Conservation (phyloP, 2,888 invertebrate genomes). For the Meganola albula region DNA sequence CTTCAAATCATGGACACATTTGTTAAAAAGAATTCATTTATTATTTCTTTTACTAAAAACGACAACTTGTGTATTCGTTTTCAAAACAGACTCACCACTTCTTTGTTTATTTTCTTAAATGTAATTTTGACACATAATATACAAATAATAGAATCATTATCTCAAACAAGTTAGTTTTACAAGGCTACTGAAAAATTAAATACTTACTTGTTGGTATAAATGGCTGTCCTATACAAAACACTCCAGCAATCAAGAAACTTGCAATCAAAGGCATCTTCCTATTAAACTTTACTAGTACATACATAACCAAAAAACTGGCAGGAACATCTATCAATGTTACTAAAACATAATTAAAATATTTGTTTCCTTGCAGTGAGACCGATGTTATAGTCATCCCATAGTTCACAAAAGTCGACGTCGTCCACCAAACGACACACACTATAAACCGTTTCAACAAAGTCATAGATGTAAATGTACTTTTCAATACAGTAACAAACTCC, state of each 20-base stretch:
- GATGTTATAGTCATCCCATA: constrained; percentile 87
- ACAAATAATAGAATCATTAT: too few relatives aligned
- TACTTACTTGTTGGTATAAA: constrained; percentile 75
- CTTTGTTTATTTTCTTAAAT: too few relatives aligned
- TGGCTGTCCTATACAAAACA: constrained; percentile 78
- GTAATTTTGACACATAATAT: too few relatives aligned
- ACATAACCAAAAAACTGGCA: constrained; percentile 72
- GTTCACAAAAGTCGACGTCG: constrained; percentile 85
- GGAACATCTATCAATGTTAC: constrained; percentile 77
- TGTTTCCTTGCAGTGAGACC: constrained; percentile 84
- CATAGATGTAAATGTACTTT: constrained; percentile 49
- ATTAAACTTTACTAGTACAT: constrained; percentile 72
- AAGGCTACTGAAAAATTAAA: too few relatives aligned
- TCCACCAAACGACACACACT: constrained; percentile 63
- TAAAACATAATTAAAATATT: constrained; percentile 85
- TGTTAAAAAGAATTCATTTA: too few relatives aligned
- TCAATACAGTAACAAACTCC: constrained; percentile 36
- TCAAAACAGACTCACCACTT: too few relatives aligned
- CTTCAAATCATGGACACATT: too few relatives aligned
- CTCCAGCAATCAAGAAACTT: constrained; percentile 74
- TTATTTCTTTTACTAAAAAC: too few relatives aligned
- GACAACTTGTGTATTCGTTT: too few relatives aligned
- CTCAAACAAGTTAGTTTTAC: too few relatives aligned
- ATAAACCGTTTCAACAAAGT: constrained; percentile 50
- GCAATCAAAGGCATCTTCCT: constrained; percentile 76